These are phyloP conservation scores for Carduelis carduelis DNA, from an alignment of 2,797 vertebrate species.

Conservation along the genomic window DNA sequence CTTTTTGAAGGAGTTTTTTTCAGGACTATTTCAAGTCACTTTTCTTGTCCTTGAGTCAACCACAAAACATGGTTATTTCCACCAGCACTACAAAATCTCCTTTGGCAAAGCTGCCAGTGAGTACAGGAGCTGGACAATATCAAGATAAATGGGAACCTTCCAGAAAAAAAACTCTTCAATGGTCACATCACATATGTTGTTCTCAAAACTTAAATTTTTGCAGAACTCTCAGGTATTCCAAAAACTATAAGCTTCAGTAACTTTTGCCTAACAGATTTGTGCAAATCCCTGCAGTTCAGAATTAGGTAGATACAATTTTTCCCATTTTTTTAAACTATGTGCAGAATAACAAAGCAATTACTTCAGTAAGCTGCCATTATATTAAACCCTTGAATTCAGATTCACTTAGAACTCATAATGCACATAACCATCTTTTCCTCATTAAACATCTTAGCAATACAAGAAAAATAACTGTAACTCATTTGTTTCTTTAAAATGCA, in stretches of 20 bases:
- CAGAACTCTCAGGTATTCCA: neutral
- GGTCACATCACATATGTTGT: neutral
- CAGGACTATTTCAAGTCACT: neutral
- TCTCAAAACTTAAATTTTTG: neutral
- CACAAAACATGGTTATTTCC: neutral
- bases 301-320: neutral
- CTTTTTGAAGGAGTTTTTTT: neutral
- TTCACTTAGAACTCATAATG: neutral
- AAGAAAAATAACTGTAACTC: neutral
- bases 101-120: neutral
- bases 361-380: neutral
- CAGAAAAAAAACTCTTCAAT: neutral
- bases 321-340: neutral
- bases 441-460: neutral
- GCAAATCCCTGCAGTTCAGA: neutral
- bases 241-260: neutral
- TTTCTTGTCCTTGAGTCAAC: neutral
- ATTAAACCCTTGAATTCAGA: neutral
- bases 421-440: neutral
- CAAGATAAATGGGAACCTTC: neutral
- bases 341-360: neutral
- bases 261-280: neutral
- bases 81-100: neutral
- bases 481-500: neutral
- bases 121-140: neutral